These are phyloP conservation scores for Torymus auratus DNA, from an alignment of 2,888 invertebrate genomes.

Conservation along the genomic window DNA sequence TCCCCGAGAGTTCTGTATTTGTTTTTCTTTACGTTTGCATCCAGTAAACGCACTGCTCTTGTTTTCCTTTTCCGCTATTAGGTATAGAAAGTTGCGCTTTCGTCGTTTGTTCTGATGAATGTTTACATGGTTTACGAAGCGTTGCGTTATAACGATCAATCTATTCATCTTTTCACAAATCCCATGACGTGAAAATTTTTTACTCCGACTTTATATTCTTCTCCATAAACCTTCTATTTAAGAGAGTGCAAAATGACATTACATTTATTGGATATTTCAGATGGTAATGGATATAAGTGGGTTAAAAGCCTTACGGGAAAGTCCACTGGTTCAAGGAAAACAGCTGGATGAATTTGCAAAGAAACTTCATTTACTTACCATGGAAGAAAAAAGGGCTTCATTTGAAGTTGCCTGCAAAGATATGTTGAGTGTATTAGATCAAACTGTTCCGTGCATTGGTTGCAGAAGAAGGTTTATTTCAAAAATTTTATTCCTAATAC, in stretches of 20 bases:
- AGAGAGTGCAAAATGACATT: slow-evolving; percentile 18
- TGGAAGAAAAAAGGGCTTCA: slow-evolving; percentile 87
- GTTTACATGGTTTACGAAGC: too few relatives aligned
- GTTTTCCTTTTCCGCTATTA: too few relatives aligned
- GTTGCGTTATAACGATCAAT: too few relatives aligned
- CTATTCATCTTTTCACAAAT: too few relatives aligned
- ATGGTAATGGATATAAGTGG: slow-evolving; percentile 95
- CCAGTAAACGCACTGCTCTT: too few relatives aligned
- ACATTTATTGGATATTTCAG: slow-evolving; percentile 77
- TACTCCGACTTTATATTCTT: too few relatives aligned
- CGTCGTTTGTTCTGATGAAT: too few relatives aligned
- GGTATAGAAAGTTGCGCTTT: too few relatives aligned
- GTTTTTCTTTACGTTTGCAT: neutral
- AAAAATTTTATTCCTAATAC: neutral
- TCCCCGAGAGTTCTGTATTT: neutral
- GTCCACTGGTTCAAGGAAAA: slow-evolving; percentile 87
- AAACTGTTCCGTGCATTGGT: slow-evolving; percentile 95
- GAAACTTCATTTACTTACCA: slow-evolving; percentile 87
- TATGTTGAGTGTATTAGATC: slow-evolving; percentile 90
- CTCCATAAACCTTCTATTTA: neutral
- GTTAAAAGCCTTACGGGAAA: slow-evolving; percentile 90
- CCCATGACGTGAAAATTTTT: too few relatives aligned
- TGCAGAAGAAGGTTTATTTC: slow-evolving; percentile 88
- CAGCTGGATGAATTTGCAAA: slow-evolving; percentile 91
- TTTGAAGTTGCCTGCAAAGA: slow-evolving; percentile 90